Base-by-base conservation (phyloP, 2,113 vertebrate species). In the Enhydra lutris region DNA sequence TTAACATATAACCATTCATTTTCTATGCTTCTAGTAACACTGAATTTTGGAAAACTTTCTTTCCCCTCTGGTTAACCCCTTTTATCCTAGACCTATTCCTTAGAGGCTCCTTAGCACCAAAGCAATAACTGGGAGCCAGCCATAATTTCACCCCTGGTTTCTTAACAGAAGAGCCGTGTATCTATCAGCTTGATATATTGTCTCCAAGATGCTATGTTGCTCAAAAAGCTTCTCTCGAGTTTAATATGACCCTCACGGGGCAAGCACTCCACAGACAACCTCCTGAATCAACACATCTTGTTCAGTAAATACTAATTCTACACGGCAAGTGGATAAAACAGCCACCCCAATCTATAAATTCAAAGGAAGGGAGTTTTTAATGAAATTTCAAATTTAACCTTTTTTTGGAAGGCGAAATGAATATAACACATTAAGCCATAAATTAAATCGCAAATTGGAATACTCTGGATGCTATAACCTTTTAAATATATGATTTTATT, bases 241-340 rank as follows among this genome's bases (percentile, higher is more conserved):
- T 99, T 98, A 98, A 98, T 99, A 99, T 55, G 98, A 98, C 98
- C 98, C 99, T 99, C 98, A n/a, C 0, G 98, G 97, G 98, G 98
- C 95, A 98, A 97, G 96, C 98, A 98, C 98, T 98, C 98, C 80
- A 98, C 97, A 98, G 97, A 98, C 98, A 98, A 98, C 97, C 98
- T 98, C 98, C 98, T 98, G 99, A 99, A 99, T 98, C 98, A 99
- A 99, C 98, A 87, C 96, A 98, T 97, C 98, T 94, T 97, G 96
- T 97, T 95, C 97, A 98, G 98, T 98, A 99, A 99, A 99, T 98
- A 97, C 97, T 98, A 95, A 98, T 98, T 98, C 97, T 98, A 95
- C 96, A 94, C 57, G 73, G 97, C 87, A 95, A 96, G 98, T 96
- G 96, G 96, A 96, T 98, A 94, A 96, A 95, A 92, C 59, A 89